Base-by-base conservation (phyloP, 1,140 invertebrate genomes). In the Sminthurides bifidus region DNA sequence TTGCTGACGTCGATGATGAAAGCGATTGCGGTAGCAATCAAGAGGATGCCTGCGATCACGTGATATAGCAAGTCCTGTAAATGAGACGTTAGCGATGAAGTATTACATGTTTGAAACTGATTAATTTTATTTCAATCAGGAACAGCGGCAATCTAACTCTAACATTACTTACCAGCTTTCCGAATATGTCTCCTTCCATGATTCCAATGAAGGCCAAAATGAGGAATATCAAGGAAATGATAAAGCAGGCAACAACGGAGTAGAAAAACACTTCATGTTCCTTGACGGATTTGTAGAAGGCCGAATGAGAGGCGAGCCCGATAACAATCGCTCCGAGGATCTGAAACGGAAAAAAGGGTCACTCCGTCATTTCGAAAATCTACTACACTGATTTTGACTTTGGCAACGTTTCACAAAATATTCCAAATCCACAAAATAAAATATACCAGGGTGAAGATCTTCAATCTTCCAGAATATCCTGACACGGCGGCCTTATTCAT, bases 201-300 rank as follows among this genome's bases (percentile, higher is more conserved):
- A 49, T 49, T 10, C 46, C 46, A 17, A 49, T 8, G 3, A 49
- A 21, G 19, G 46, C 46, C 3, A 10, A 8, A 8, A 49, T 4
- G 31, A 49, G 26, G 31, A 49, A 35, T 12, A 49, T 31, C 14
- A 33, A 2, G 15, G 46, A 49, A 19, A 49, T 49, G 26, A 49
- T 31, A 10, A 49, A 49, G 17, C 24, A 29, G 10, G 46, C 46
- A 21, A 49, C 35, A 21, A 33, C 46, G 29, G 26, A 31, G 31
- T 31, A 27, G 19, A 49, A 49, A 49, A 49, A 49, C 24, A 49
- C 46, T 49, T 49, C 46, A 49, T 49, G 46, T 49, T 49, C 46
- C 24, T 21, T 30, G 27, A 33, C 6, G 10, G 26, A 5, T n/a
- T 33, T 30, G 26, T 49, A 31, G 27, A n/a, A 49, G 17, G 14